Evolutionary conservation across 2,113 vertebrate species (phyloP).

Genomic region (Pterocles orientalis): DNA sequence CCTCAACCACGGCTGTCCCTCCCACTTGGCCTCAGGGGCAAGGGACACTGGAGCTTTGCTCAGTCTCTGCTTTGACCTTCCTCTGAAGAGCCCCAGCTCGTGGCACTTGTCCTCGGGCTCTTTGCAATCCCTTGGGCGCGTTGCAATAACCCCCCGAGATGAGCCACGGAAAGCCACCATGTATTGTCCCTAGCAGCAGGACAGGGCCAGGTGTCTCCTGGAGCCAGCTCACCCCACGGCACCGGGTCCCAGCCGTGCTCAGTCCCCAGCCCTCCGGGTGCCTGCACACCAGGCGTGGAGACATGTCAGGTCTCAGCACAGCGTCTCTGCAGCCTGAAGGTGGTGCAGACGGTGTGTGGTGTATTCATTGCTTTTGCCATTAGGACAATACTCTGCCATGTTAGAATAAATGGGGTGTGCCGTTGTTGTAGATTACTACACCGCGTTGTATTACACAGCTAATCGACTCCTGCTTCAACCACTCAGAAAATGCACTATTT

Average conservation of each 20-base stretch:
- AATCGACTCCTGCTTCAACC: not conserved
- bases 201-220: not conserved
- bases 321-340: not conserved
- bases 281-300: not conserved
- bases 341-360: not conserved
- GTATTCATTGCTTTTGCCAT: not conserved
- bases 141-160: not conserved
- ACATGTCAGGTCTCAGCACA: not conserved
- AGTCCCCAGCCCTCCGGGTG: not conserved
- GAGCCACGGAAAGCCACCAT: fast-evolving
- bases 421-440: not conserved
- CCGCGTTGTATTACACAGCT: not conserved
- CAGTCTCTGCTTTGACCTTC: not conserved
- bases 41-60: not conserved
- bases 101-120: not conserved
- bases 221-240: not conserved
- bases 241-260: fast-evolving
- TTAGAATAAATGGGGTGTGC: not conserved
- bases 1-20: not conserved
- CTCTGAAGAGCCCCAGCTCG: not conserved
- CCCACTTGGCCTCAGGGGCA: too few relatives aligned
- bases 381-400: not conserved
- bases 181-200: too few relatives aligned
- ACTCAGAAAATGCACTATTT: not conserved
- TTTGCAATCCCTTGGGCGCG: not conserved